Conservation (phyloP, 2,113 vertebrate species). For the Scatophagus argus region DNA sequence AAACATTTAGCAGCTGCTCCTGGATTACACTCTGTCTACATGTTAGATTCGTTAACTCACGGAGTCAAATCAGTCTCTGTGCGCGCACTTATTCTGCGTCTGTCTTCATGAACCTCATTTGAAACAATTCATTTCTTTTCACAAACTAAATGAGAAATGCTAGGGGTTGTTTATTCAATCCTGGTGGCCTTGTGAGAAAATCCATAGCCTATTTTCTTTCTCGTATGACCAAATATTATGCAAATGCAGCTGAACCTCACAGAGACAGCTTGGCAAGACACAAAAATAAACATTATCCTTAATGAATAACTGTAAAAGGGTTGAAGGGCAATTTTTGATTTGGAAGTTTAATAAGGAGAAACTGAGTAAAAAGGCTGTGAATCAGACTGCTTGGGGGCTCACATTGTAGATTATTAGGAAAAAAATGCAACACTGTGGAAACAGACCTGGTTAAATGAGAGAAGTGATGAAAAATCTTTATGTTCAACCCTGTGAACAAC, state of each 20-base stretch:
- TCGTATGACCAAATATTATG: constrained; percentile 70
- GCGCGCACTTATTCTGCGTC: neutral
- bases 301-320: constrained; percentile 62
- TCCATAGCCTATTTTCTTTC: constrained; percentile 38
- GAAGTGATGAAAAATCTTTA: constrained; percentile 46
- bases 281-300: constrained; percentile 53
- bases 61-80: constrained; percentile 29
- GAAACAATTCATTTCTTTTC: constrained; percentile 71
- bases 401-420: constrained; percentile 18
- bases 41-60: neutral
- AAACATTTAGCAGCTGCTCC: constrained; percentile 55
- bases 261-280: constrained; percentile 38
- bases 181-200: constrained; percentile 49
- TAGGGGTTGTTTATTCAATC: constrained; percentile 66
- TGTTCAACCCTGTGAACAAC: constrained; percentile 42
- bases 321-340: constrained; percentile 50
- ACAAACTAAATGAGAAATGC: constrained; percentile 71
- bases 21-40: constrained; percentile 32
- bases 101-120: constrained; percentile 70
- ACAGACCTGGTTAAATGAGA: constrained; percentile 48
- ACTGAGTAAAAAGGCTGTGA: constrained; percentile 49
- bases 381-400: constrained; percentile 20
- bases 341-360: constrained; percentile 57
- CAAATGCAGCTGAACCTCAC: constrained; percentile 31
- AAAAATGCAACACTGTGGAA: constrained; percentile 38